phyloP scores from a whole-genome alignment of 2,888 invertebrate species.

The Stratiomys singularior region DNA sequence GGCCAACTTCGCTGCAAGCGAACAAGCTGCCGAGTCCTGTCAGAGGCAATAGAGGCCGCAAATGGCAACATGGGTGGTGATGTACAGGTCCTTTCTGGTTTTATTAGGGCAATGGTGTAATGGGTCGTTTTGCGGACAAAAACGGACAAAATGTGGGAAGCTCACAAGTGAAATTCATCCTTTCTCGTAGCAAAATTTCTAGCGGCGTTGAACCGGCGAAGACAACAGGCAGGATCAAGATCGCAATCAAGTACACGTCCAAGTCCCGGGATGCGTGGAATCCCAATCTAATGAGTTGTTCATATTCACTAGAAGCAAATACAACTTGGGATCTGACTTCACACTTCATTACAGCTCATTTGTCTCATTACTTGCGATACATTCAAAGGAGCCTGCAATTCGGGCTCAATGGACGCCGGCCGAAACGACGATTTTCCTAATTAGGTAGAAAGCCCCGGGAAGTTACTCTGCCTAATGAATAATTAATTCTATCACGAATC shows the following conservation, averaged over 20 bases:
- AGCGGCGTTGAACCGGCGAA: too few relatives aligned
- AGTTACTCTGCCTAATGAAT: conserved; percentile 12
- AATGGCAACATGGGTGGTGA: too few relatives aligned
- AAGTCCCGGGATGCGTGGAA: not conserved
- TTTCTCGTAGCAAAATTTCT: too few relatives aligned
- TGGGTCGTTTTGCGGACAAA: too few relatives aligned
- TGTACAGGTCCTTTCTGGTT: too few relatives aligned
- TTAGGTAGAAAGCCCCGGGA: conserved; percentile 11
- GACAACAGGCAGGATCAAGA: too few relatives aligned
- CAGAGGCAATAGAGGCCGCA: not conserved
- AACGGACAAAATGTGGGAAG: too few relatives aligned
- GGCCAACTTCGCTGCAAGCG: not conserved
- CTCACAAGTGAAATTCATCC: too few relatives aligned
- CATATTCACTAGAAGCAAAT: not conserved
- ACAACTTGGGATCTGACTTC: not conserved
- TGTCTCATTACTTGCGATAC: not conserved
- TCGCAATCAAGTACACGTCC: not conserved
- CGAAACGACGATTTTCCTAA: conserved; percentile 12
- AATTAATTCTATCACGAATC: conserved; percentile 3
- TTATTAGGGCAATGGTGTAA: too few relatives aligned
- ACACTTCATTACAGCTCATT: conserved; percentile 1
- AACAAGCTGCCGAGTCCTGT: not conserved
- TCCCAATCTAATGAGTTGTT: not conserved
- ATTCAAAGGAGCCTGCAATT: not conserved
- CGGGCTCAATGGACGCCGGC: not conserved